Conservation (phyloP, 1,140 invertebrate species). For the Marisa cornuarietis region DNA sequence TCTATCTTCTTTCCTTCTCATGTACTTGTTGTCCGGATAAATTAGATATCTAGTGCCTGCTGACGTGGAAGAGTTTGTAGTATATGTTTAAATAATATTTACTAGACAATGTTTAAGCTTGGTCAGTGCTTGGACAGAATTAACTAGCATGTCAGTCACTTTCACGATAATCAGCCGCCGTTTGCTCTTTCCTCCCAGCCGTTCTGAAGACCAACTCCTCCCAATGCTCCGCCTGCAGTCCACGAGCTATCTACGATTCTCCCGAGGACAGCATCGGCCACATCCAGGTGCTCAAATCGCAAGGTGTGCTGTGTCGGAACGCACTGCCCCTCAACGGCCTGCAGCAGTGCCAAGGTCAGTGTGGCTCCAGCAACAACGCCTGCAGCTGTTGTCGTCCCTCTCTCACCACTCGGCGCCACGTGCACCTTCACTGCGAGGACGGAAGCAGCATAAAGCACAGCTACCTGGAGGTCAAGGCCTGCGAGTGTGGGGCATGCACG, state of each 20-base stretch:
- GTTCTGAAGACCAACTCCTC: constrained; percentile 21
- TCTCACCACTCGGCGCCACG: constrained; percentile 18
- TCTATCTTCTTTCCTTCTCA: neutral
- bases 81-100: neutral
- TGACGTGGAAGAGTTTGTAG: neutral
- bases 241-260: constrained; percentile 31
- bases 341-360: constrained; percentile 42
- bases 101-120: no score
- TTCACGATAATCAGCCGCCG: neutral
- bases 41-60: neutral
- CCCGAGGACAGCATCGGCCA: constrained; percentile 31
- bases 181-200: neutral
- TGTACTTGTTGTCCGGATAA: neutral
- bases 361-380: constrained; percentile 32
- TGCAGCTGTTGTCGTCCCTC: constrained; percentile 45
- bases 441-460: constrained; percentile 33
- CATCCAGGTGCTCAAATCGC: constrained; percentile 32
- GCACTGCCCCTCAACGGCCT: constrained; percentile 35
- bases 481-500: constrained; percentile 41
- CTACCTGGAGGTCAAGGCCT: constrained; percentile 37
- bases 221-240: constrained; percentile 32
- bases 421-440: constrained; percentile 33
- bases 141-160: neutral
- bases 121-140: no score
- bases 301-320: constrained; percentile 32